phyloP scores from a whole-genome alignment of 2,113 vertebrate species.

The Leptosomus discolor region DNA sequence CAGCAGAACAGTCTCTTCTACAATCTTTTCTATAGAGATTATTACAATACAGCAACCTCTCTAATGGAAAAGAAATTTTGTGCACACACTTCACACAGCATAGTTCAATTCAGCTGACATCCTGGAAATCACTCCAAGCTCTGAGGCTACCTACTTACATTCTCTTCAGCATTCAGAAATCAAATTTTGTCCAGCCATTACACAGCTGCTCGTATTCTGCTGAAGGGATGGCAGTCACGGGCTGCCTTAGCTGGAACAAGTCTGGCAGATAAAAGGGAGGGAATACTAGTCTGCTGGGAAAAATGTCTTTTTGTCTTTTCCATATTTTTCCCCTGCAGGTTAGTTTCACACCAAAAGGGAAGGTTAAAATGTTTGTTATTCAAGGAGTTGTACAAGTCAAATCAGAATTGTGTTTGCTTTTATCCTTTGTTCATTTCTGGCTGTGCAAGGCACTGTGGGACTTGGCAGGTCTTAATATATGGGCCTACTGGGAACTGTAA shows the following conservation, averaged over 20 bases:
- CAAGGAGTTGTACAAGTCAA: background rate
- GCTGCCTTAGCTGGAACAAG: background rate
- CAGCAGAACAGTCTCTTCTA: background rate
- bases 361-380: background rate
- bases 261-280: background rate
- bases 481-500: constrained; percentile 7
- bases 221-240: background rate
- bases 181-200: background rate
- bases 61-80: background rate
- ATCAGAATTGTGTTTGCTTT: background rate
- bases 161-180: background rate
- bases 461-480: background rate
- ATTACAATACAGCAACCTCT: background rate
- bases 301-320: background rate
- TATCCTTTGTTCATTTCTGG: background rate
- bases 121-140: background rate
- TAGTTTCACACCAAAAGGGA: constrained; percentile 35
- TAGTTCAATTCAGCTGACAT: background rate
- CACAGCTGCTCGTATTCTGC: background rate
- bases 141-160: background rate
- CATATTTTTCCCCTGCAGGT: background rate
- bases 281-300: background rate
- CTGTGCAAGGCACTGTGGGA: background rate
- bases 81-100: background rate
- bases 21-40: background rate